A percentile compares a stretch with the other conserved stretches of the same genome.
Evolutionary conservation across 1,140 invertebrate species (phyloP).

Genomic region (Heliconius eleuchia): DNA sequence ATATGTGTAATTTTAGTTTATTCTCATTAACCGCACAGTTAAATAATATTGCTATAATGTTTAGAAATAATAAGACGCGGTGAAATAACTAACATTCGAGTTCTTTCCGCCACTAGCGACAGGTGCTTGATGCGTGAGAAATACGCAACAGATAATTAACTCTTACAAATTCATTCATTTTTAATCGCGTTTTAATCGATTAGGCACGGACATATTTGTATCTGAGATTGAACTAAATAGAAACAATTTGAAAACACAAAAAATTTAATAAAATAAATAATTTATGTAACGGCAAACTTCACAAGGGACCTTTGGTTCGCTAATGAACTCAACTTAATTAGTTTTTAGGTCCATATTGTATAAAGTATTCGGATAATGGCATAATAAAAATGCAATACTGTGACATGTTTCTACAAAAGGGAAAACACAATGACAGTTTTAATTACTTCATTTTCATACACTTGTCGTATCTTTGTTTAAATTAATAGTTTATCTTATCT

Average conservation of each 20-base stretch:
- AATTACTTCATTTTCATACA: constrained; percentile 6
- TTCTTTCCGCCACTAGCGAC: not conserved
- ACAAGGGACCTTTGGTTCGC: not conserved
- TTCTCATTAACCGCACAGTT: too few relatives aligned
- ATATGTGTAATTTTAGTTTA: too few relatives aligned
- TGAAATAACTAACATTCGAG: too few relatives aligned
- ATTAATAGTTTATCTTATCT: constrained; percentile 2
- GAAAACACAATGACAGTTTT: constrained; percentile 4
- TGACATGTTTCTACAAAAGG: constrained; percentile 7
- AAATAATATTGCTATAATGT: too few relatives aligned
- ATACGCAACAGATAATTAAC: constrained; percentile 11
- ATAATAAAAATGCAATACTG: constrained; percentile 4
- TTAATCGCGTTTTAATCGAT: constrained; percentile 3
- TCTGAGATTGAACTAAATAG: not conserved
- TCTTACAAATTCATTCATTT: not conserved
- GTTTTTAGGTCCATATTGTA: not conserved
- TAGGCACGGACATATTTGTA: not conserved
- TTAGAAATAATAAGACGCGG: too few relatives aligned
- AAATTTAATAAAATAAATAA: not conserved
- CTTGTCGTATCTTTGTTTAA: not conserved
- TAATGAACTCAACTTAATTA: constrained; percentile 8
- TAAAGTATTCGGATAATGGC: not conserved
- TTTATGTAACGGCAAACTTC: constrained; percentile 10
- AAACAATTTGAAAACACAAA: not conserved
- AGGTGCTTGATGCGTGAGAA: constrained; percentile 8